Percentiles rank a stretch among this genome's conserved stretches.
Evolutionary conservation across 2,797 vertebrate genomes (phyloP).

Genomic region (Brachyalestes nurse): DNA sequence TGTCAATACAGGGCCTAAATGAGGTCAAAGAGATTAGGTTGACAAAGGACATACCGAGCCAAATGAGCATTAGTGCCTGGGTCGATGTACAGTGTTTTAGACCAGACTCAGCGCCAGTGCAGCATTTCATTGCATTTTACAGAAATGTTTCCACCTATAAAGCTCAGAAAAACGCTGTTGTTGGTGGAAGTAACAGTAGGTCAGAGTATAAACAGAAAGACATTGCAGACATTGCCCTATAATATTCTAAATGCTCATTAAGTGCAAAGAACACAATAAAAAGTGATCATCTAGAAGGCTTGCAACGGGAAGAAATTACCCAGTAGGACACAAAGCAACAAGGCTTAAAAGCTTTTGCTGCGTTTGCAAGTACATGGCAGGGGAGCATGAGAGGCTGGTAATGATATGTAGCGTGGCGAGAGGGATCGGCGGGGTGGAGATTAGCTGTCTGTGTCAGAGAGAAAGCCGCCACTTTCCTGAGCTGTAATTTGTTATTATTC

Average conservation of each 20-base stretch:
- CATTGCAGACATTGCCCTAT: not conserved
- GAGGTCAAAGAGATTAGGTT: no score
- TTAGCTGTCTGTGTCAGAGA: constrained; percentile 21
- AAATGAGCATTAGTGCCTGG: no score
- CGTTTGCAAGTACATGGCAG: constrained; percentile 35
- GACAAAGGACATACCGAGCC: no score
- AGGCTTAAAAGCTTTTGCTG: constrained; percentile 31
- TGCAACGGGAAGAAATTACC: constrained; percentile 24
- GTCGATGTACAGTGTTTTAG: no score
- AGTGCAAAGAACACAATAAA: not conserved
- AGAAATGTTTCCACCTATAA: not conserved
- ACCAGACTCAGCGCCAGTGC: no score
- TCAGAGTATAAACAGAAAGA: not conserved
- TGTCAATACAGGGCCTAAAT: no score
- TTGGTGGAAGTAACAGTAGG: not conserved
- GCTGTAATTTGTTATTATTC: constrained; percentile 43
- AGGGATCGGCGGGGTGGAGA: constrained; percentile 2
- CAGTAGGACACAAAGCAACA: constrained; percentile 11
- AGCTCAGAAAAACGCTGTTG: not conserved
- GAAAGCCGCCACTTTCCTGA: constrained; percentile 15
- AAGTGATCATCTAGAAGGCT: constrained; percentile 1
- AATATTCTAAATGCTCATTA: not conserved
- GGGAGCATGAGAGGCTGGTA: constrained; percentile 36
- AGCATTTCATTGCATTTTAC: no score
- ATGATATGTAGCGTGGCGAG: constrained; percentile 29